Percentiles rank a stretch among this genome's conserved stretches.
phyloP scores from a whole-genome alignment of 2,797 vertebrate species.

The Apodemus agrarius region DNA sequence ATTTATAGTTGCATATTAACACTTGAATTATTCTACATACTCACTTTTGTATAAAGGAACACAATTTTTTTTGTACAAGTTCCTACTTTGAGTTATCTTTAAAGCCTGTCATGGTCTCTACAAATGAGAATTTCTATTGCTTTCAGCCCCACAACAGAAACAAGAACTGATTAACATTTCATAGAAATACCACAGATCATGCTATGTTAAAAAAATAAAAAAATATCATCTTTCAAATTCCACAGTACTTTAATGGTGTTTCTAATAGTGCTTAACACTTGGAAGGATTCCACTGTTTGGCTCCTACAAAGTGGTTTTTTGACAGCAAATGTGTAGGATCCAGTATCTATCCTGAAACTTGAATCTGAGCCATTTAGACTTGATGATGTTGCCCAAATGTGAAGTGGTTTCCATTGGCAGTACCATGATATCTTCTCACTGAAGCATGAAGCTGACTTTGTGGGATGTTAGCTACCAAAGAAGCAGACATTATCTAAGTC shows the following conservation, averaged over 20 bases:
- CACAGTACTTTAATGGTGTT: constrained; percentile 76
- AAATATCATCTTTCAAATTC: constrained; percentile 69
- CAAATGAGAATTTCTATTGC: constrained; percentile 7
- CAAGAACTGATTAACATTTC: constrained; percentile 48
- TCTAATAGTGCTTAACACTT: constrained; percentile 81
- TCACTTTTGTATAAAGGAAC: constrained; percentile 1
- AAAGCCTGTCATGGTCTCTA: constrained; percentile 49
- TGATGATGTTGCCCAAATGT: constrained; percentile 77
- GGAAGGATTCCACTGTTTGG: constrained; percentile 75
- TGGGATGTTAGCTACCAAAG: constrained; percentile 72
- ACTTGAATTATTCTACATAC: constrained; percentile 46
- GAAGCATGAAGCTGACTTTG: constrained; percentile 68
- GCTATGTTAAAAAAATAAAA: constrained; percentile 48
- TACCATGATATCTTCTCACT: constrained; percentile 75
- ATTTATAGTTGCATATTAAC: constrained; percentile 50
- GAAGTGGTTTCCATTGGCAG: constrained; percentile 80
- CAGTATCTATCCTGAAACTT: constrained; percentile 64
- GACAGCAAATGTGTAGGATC: constrained; percentile 81
- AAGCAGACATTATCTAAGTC: constrained; percentile 79
- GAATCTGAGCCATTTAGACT: constrained; percentile 78
- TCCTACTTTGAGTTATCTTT: constrained; percentile 46
- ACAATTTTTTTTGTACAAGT: constrained; percentile 57
- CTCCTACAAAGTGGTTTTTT: constrained; percentile 76
- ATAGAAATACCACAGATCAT: constrained; percentile 33
- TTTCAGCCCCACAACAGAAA: constrained; percentile 52